Evolutionary conservation across 2,797 vertebrate genomes (phyloP).

Genomic region (Hemitrygon akajei): DNA sequence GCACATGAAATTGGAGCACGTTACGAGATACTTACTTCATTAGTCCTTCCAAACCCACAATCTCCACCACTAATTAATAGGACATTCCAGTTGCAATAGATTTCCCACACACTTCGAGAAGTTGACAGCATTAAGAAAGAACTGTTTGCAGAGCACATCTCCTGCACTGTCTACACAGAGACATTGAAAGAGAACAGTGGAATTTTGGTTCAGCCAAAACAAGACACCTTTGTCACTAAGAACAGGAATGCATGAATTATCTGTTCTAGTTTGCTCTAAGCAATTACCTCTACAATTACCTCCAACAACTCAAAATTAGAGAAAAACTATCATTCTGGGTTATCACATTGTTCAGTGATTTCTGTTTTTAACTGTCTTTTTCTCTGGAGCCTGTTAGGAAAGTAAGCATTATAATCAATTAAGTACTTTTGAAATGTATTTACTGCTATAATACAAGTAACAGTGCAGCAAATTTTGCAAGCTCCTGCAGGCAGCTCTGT

Average conservation of each 20-base stretch:
- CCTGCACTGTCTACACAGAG: not conserved
- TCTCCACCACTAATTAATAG: too few species aligned
- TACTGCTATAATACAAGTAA: too few species aligned
- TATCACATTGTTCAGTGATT: not conserved
- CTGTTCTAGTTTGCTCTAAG: not conserved
- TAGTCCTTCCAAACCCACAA: too few species aligned
- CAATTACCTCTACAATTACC: not conserved
- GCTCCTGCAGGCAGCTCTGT: too few species aligned
- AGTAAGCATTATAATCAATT: too few species aligned
- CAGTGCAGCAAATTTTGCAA: too few species aligned
- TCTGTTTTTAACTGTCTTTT: not conserved
- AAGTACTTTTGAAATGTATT: too few species aligned
- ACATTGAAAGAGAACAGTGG: not conserved
- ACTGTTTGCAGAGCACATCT: not conserved
- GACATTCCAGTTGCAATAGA: not conserved
- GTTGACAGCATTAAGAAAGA: not conserved
- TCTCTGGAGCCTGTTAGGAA: not conserved
- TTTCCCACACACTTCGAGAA: not conserved
- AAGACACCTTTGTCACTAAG: not conserved
- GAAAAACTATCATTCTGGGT: not conserved
- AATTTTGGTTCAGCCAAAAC: not conserved
- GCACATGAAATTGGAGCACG: too few species aligned
- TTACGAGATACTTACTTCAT: not conserved
- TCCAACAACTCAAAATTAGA: not conserved
- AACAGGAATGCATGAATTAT: not conserved